Conservation (phyloP, 2,888 invertebrate species). For the Clistopyga incitator region DNA sequence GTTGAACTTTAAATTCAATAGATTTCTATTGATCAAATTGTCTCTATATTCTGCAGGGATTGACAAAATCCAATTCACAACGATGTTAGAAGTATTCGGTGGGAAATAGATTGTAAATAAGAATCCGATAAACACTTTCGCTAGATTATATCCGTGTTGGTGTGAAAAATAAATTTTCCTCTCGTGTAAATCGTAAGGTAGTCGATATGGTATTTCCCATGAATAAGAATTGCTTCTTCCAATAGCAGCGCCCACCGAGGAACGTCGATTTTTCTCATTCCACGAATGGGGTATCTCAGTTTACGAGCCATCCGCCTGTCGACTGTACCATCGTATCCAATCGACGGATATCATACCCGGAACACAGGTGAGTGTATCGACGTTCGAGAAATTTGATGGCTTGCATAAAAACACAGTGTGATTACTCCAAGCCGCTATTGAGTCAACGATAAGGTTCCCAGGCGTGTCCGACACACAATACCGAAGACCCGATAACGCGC, state of each 20-base stretch:
- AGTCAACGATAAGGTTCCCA: conserved; percentile 20
- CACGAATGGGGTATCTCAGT: conserved; percentile 91
- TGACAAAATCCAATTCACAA: not conserved
- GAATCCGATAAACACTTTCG: conserved; percentile 3
- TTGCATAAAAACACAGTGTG: conserved; percentile 15
- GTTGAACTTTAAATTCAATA: not conserved
- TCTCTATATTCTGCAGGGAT: not conserved
- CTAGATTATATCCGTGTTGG: not conserved
- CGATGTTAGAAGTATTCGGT: not conserved
- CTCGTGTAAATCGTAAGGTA: not conserved
- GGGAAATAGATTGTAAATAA: not conserved
- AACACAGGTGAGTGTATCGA: conserved; percentile 85
- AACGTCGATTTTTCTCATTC: conserved; percentile 90
- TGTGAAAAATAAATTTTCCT: conserved; percentile 5
- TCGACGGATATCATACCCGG: conserved; percentile 90
- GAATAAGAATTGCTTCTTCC: conserved; percentile 64
- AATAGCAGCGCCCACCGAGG: conserved; percentile 86
- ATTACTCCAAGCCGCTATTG: conserved; percentile 17
- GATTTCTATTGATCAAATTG: not conserved
- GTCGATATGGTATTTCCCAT: conserved; percentile 33
- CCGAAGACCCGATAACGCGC: not conserved
- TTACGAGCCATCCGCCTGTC: conserved; percentile 90
- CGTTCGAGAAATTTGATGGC: conserved; percentile 2
- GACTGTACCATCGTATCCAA: conserved; percentile 89
- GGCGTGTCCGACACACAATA: not conserved